Base-by-base conservation (phyloP, 2,797 vertebrate species). In the Choloepus didactylus region DNA sequence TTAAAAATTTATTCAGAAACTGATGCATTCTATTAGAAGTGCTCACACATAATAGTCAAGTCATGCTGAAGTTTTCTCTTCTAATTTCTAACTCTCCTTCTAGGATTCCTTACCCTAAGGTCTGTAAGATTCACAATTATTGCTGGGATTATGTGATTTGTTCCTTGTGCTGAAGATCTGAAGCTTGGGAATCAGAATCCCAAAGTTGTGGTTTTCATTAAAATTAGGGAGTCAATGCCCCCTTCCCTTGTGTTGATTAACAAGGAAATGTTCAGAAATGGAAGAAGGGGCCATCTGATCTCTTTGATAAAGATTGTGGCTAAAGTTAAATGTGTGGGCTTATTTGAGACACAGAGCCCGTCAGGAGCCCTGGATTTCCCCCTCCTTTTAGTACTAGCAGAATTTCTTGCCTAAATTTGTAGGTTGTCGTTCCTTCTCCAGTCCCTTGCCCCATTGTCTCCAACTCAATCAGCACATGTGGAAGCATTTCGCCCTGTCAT, bases 1-100 rank as follows among this genome's bases (percentile, higher is more conserved):
- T 83, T 69, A 72, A 35, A 95, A 59, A 29, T 73, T 89, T 51
- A n/a, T 73, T 89, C 49, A 64, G 56, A 79, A 81, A 76, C 27
- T 16, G 27, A 54, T 41, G 4, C 7, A 18, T 73, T 85, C 25
- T 69, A 3, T 21, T 67, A 25, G 25, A 46, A 60, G 8, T 80
- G 21, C 72, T 91, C 6, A 35, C 29, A 73, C 44, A 18, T 25
- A 14, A 11, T n/a, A 54, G 44, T 51, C 12, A 67, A 15, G 8
- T 29, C 8, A 1, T 15, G 12, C 76, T 87, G 12, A 91, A 19
- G 19, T 54, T 87, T 85, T 60, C 49, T 49, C 8, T 87, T 90
- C 31, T 72, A 8, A 41, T 77, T 84, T 94, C 25, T 15, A 46
- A 46, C 16, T 67, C 46, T 86, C 9, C 21, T 77, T 77, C 31